Base-by-base conservation (phyloP, 2,113 vertebrate genomes). In the Rhagologus leucostigma region DNA sequence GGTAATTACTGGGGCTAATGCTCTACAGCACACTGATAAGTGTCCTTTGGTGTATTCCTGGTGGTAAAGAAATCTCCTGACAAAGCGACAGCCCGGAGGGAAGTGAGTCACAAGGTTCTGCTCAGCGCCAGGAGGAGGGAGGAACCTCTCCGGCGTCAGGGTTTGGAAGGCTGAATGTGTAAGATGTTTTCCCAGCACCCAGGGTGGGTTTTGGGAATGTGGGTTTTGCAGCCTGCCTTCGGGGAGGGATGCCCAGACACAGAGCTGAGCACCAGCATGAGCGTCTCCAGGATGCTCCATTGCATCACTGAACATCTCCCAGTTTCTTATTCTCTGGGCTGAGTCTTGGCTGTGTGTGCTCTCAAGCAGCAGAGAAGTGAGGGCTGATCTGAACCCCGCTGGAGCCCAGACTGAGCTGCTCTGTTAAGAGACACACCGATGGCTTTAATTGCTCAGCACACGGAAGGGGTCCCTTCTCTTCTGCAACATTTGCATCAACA, bases 1-100 rank as follows among this genome's bases (percentile, higher is more conserved):
- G 74, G 89, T 88, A 87, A 97, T 93, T 91, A 93, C 53, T 59
- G 84, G 1, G 17, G 87, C 89, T 96, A 96, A 96, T 93, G 73
- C 81, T 89, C 95, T 80, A 85, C 82, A 77, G 93, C 78, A 77
- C 94, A 85, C 63, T 35, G 84, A 24, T 75, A 80, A 85, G 82
- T 55, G 89, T 75, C 91, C 87, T 94, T 62, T 26, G 16, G 91
- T 56, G 83, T 37, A 14, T 18, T 77, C 17, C n/a, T n/a, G 56
- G 32, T 4, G 5, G 42, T 23, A 73, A 49, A 84, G 93, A 92
- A 95, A 81, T 29, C 84, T 47, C 73, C 42, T 2, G 7, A 89
- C 70, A 95, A 94, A 96, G 53, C 2, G 1, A n/a, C 1, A 87
- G 74, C 84, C 89, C 1, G 4, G 70, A 69, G 94, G 88, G 88